A percentile compares a stretch with the other conserved stretches of the same genome.
phyloP scores from a whole-genome alignment of 2,888 invertebrate genomes.

The Eretmocerus hayati region DNA sequence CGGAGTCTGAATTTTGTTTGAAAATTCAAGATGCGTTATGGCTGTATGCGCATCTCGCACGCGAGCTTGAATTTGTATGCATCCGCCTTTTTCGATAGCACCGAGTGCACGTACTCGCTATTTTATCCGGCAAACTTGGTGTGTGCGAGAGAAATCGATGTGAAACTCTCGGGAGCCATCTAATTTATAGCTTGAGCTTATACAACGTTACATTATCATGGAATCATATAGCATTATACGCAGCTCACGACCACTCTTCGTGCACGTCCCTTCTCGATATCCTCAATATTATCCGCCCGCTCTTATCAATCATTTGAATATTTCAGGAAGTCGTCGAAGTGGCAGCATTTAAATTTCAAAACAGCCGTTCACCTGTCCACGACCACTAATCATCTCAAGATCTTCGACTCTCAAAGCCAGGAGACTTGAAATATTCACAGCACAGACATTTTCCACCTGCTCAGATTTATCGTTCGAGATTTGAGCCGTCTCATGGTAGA shows the following conservation, averaged over 20 bases:
- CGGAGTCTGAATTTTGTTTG: too few relatives aligned
- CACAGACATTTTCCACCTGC: too few relatives aligned
- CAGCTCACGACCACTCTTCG: constrained; percentile 11
- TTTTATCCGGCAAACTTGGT: constrained; percentile 4
- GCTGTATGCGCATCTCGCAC: background rate
- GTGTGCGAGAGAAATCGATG: constrained; percentile 2
- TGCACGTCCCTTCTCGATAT: constrained; percentile 2
- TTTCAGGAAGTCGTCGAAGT: constrained; percentile 14
- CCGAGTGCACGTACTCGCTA: background rate
- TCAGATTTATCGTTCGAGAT: too few relatives aligned
- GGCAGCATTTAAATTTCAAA: constrained; percentile 20
- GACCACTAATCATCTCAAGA: background rate
- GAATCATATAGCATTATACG: constrained; percentile 18
- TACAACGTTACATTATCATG: constrained; percentile 11
- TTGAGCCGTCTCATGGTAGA: too few relatives aligned
- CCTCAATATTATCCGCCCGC: constrained; percentile 14
- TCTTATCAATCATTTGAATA: constrained; percentile 18
- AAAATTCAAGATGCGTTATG: too few relatives aligned
- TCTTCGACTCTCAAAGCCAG: background rate
- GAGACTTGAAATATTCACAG: too few relatives aligned
- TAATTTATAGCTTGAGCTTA: constrained; percentile 6
- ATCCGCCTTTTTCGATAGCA: background rate
- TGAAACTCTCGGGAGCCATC: background rate
- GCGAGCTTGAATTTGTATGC: background rate
- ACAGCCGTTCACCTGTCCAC: background rate